Conservation (phyloP, 2,113 vertebrate genomes). For the Malurus alboscapulatus region DNA sequence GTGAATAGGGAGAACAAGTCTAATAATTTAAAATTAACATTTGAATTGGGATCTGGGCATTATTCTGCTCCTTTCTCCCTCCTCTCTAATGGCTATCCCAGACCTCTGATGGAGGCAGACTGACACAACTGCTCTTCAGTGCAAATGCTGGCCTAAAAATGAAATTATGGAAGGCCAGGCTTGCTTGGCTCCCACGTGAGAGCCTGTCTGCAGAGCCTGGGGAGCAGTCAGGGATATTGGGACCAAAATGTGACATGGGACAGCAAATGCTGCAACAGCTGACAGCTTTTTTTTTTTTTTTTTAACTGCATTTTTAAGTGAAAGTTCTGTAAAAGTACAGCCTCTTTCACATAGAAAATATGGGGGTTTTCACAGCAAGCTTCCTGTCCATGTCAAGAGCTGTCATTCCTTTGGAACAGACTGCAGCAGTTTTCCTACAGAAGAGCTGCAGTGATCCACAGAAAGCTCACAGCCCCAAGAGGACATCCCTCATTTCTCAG, state of each 20-base stretch:
- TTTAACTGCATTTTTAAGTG: background rate
- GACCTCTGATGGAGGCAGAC: background rate
- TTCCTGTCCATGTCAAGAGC: background rate
- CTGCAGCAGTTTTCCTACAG: background rate
- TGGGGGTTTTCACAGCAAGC: background rate
- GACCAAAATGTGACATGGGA: background rate
- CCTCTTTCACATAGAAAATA: background rate
- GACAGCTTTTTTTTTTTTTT: background rate
- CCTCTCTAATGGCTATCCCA: background rate
- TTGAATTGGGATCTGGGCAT: background rate
- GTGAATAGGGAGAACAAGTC: background rate
- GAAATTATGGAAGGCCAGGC: background rate
- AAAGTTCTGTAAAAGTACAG: background rate
- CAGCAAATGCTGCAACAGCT: background rate
- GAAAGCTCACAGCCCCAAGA: background rate
- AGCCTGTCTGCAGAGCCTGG: background rate
- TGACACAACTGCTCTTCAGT: background rate
- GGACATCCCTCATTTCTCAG: background rate
- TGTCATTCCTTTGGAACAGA: background rate
- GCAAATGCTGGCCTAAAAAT: background rate
- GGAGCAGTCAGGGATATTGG: background rate
- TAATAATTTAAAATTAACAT: background rate
- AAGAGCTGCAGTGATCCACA: background rate
- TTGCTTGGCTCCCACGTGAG: accelerated
- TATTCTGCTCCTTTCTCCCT: background rate